Percentiles rank a stretch among this genome's conserved stretches.
phyloP scores from a whole-genome alignment of 2,888 invertebrate genomes.

The Ceratothoa steindachneri region DNA sequence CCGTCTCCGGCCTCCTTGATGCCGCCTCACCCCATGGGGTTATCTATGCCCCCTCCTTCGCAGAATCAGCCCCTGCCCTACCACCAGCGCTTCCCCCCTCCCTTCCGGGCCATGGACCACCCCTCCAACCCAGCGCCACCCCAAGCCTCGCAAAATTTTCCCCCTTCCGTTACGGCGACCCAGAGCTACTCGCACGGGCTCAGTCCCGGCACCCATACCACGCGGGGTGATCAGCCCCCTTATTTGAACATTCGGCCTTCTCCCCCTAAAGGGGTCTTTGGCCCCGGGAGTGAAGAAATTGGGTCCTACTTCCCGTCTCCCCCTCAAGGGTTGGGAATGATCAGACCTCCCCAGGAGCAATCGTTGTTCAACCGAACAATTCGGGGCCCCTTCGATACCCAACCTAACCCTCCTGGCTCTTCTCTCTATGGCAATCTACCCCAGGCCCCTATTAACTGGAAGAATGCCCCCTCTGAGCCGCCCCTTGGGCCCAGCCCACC shows the following conservation, averaged over 20 bases:
- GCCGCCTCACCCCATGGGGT: conserved; percentile 38
- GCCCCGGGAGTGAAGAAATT: neutral
- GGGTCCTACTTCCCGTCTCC: neutral
- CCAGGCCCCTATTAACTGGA: neutral
- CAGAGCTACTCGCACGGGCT: neutral
- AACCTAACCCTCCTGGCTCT: neutral
- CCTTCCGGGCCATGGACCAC: conserved; percentile 40
- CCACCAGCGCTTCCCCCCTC: conserved; percentile 50
- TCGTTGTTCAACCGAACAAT: neutral
- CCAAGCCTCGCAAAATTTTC: conserved; percentile 53
- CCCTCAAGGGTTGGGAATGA: conserved; percentile 3
- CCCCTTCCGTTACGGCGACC: neutral
- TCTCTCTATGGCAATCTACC: neutral
- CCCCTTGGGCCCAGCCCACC: neutral
- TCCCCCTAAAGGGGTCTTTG: neutral
- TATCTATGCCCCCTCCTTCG: conserved; percentile 51
- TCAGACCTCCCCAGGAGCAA: neutral
- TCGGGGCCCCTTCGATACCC: neutral
- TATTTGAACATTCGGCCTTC: neutral
- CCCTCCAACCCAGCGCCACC: conserved; percentile 56
- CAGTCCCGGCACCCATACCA: conserved; percentile 8
- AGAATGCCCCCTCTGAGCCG: neutral
- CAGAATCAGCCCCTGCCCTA: conserved; percentile 47
- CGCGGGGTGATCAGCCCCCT: conserved; percentile 6
- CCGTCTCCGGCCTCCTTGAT: conserved; percentile 25